Base-by-base conservation (phyloP, 1,140 invertebrate genomes). In the Drosophila mauritiana region DNA sequence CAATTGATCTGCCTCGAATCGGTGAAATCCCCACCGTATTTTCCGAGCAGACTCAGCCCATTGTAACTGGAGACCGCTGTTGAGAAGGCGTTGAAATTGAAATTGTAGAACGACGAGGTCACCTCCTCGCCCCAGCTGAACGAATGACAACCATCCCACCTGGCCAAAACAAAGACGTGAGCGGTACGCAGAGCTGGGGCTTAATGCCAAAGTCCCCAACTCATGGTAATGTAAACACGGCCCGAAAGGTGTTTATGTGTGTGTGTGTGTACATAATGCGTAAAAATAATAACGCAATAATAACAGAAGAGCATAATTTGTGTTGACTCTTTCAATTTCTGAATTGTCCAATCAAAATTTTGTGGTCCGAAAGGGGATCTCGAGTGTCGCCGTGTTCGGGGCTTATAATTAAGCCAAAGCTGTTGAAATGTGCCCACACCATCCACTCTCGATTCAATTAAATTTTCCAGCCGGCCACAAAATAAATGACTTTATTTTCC, bases 361-460 rank as follows among this genome's bases (percentile, higher is more conserved):
- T 27, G 20, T 53, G 57, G 22, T 6, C 39, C 13, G 17, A 36
- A 27, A 20, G 36, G 42, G 43, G 17, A 40, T 42, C 52, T 72
- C 65, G 40, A 72, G 68, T 70, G 67, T 70, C 67, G 64, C 36
- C 17, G 36, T 17, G 37, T 17, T 34, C 17, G 63, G 42, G 52
- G 67, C 65, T 72, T 72, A 72, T 70, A 72, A 72, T 72, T 72
- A 72, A 72, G 68, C 68, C 68, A 70, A 72, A 72, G 68, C 68
- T 72, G 68, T 72, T 72, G 68, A 72, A 72, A 72, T 72, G 68
- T 72, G 68, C 68, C 68, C 68, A 72, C 65, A 70, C 64, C 31
- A 40, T 39, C 22, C 64, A 22, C 20, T 69, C 49, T 70, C 67
- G n/a, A 54, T 70, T 72, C 68, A 72, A 72, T 70, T 72, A 70